Evolutionary conservation across 1,140 invertebrate species (phyloP), one percentile per base, ranked within the genome.

Genomic region (Branchinecta lynchi): DNA sequence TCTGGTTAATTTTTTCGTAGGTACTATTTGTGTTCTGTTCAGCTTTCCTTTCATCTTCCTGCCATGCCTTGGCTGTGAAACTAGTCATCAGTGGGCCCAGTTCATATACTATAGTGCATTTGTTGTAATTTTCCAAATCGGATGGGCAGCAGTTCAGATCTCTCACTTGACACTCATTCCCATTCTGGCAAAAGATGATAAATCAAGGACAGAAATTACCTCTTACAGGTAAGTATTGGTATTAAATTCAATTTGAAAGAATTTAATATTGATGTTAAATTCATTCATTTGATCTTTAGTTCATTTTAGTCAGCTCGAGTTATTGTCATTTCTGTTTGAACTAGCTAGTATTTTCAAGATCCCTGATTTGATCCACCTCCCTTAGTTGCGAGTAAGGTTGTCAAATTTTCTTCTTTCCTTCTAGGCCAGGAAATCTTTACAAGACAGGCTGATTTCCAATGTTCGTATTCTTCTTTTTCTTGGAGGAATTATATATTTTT

Each of bases 121-220:
- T 79, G 89, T 97, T 65, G 80, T 90, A 66, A 86, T 97, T 72
- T 97, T 97, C 80, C 95, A 98, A 84, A 92, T 96, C 79, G 94
- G 94, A 21, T 97, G 95, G 94, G 93, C 93, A 6, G 80, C 89
- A 10, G 88, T 92, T 3, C 95, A 98, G 83, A 95, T 97, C 74
- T 92, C 92, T 32, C 94, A 98, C 80, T 81, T 98, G 65, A 89
- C 93, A 6, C 78, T 86, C 21, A 85, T 86, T 71, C 82, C 83
- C 8, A 81, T 82, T 71, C 74, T 84, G 7, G 78, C 80, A 3
- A 15, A 71, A 5, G 68, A 71, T 66, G 71, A 71, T 10, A 43
- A 51, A 51, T 43, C 68, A n/a, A 82, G 92, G 71, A 92, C 92
- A 10, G 86, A 87, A 77, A 81, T 96, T 3, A 90, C 91, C 70